Evolutionary conservation across 2,888 invertebrate species (phyloP), one percentile per base, ranked within the genome.

Genomic region (Pinctada fucata): DNA sequence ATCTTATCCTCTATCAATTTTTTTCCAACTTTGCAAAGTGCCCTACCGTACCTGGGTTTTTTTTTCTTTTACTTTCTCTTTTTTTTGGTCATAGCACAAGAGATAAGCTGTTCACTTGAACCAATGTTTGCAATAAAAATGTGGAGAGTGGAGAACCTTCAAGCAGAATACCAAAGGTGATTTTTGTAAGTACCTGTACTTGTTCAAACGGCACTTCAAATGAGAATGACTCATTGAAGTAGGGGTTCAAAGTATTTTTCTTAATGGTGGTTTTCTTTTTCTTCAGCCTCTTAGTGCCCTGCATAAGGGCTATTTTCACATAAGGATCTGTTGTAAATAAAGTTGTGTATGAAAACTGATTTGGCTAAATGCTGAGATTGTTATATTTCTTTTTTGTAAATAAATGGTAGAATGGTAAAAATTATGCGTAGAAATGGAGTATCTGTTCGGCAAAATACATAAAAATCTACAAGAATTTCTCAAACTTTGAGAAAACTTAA

Each of bases 221-320:
- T 93, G 99, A 97, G 95, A 99, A 99, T 93, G 99, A 99, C 95
- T 99, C 99, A 95, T 99, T 99, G 96, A 99, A 99, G 95, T 99
- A 99, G 91, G 99, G 99, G 95, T 99, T 99, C 94, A 99, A 96
- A 93, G 99, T 99, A 94, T 99, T 99, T 95, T 99, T 99, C 95
- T 99, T 99, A 95, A 99, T 99, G 94, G 98, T 99, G 92, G 99
- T 99, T 95, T 99, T 99, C 97, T 99, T 99, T 96, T 99, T 99
- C 96, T 99, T 99, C 94, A 99, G 95, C 92, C 99, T 96, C 94
- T 99, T 99, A 93, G 98, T 99, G 93, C 99, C 99, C 95, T 99
- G 98, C 97, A 99, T 97, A 93, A 99, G 95, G 90, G 99, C 98
- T 93, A 99, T 98, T 95, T 99, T 99, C 94, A 99, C 99, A 94